A percentile compares a stretch with the other conserved stretches of the same genome.
Evolutionary conservation across 2,113 vertebrate species (phyloP).

Genomic region (Percina caprodes): DNA sequence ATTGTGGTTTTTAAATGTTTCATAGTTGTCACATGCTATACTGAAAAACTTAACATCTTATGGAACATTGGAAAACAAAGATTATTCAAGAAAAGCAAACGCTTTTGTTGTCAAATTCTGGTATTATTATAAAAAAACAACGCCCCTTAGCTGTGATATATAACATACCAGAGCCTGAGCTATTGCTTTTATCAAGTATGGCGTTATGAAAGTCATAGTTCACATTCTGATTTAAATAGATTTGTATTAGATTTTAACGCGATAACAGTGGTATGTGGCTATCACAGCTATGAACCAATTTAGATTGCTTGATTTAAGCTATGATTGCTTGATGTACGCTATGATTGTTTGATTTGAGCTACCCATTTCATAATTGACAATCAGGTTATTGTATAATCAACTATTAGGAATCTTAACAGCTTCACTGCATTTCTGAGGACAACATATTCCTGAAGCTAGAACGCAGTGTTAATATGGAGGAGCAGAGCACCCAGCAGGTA

Average conservation of each 20-base stretch:
- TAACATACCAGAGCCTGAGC: no score
- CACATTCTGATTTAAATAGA: no score
- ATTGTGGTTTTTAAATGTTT: not conserved
- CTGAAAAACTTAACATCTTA: not conserved
- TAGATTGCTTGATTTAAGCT: no score
- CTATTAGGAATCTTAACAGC: not conserved
- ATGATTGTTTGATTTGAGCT: no score
- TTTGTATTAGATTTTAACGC: no score
- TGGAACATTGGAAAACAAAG: not conserved
- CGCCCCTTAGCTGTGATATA: no score
- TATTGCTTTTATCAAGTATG: no score
- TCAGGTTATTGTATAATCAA: not conserved
- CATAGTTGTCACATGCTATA: not conserved
- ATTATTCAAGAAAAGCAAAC: not conserved
- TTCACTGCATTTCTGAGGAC: not conserved
- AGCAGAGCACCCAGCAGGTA: no score
- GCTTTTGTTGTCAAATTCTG: not conserved
- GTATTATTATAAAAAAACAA: not conserved
- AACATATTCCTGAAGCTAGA: constrained; percentile 1
- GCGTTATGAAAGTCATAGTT: no score
- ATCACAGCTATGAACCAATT: no score
- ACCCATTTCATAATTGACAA: not conserved
- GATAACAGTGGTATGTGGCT: no score
- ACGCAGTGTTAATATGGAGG: not conserved
- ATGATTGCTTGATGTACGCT: no score